Evolutionary conservation across 2,797 vertebrate species (phyloP).

Genomic region (Bradypus variegatus): DNA sequence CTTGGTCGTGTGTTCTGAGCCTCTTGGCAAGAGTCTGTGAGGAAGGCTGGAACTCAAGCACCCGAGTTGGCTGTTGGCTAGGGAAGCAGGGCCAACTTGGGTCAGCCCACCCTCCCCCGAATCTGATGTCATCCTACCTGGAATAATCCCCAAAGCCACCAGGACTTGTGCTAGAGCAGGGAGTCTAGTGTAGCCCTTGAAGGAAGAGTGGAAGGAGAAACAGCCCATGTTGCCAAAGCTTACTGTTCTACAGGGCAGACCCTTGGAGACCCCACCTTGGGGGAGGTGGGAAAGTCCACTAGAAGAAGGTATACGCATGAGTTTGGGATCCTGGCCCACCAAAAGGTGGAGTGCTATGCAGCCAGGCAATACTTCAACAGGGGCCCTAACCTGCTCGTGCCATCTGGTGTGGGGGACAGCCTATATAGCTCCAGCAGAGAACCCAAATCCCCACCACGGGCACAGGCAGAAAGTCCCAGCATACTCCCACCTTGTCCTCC

Average conservation of each 20-base stretch:
- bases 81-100: background rate
- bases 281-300: background rate
- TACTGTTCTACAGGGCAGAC: background rate
- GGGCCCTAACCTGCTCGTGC: background rate
- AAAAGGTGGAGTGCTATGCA: background rate
- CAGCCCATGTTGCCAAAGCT: background rate
- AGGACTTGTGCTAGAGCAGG: background rate
- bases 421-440: background rate
- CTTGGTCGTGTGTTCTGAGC: background rate
- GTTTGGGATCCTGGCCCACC: background rate
- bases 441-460: background rate
- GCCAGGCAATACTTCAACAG: background rate
- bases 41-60: slow-evolving; percentile 2
- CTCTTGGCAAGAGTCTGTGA: background rate
- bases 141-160: background rate
- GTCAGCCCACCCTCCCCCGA: background rate
- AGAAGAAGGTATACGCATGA: background rate
- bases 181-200: background rate
- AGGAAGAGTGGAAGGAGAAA: background rate
- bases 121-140: background rate
- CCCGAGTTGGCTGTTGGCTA: background rate
- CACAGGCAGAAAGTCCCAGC: background rate
- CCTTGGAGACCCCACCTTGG: background rate
- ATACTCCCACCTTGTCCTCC: background rate
- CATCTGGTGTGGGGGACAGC: background rate